Conservation (phyloP, 92 coral and sea anemone species). For the Porites lobata region DNA sequence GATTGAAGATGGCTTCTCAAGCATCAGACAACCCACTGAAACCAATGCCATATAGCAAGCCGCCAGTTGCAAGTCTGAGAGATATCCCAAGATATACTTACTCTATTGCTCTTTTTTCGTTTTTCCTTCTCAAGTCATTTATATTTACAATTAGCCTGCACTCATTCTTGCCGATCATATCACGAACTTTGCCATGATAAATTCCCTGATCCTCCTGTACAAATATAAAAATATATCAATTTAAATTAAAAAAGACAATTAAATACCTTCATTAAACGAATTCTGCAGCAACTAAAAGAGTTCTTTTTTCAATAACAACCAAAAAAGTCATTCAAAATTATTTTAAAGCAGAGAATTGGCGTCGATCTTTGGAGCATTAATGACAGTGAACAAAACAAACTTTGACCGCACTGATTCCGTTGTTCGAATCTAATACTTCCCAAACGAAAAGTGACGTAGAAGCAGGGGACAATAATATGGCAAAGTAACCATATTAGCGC, state of each 20-base stretch:
- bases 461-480: not conserved
- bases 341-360: no score
- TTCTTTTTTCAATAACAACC: no score
- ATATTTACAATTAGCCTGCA: conserved; percentile 89
- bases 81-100: conserved; percentile 49
- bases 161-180: conserved; percentile 90
- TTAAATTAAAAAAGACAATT: not conserved
- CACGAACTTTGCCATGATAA: conserved; percentile 95
- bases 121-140: conserved; percentile 93
- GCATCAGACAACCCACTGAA: no score
- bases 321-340: no score
- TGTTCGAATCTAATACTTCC: no score
- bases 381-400: no score
- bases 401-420: no score
- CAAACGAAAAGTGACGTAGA: not conserved
- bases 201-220: conserved; percentile 96
- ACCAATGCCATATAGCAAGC: not conserved
- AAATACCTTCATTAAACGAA: no score
- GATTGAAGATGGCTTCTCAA: no score
- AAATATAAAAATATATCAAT: no score
- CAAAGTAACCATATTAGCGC: not conserved
- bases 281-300: not conserved
- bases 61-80: no score
- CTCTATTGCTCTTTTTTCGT: conserved; percentile 91
- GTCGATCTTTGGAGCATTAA: no score